phyloP scores from a whole-genome alignment of 2,888 invertebrate genomes.

The Drosophila subquinaria region DNA sequence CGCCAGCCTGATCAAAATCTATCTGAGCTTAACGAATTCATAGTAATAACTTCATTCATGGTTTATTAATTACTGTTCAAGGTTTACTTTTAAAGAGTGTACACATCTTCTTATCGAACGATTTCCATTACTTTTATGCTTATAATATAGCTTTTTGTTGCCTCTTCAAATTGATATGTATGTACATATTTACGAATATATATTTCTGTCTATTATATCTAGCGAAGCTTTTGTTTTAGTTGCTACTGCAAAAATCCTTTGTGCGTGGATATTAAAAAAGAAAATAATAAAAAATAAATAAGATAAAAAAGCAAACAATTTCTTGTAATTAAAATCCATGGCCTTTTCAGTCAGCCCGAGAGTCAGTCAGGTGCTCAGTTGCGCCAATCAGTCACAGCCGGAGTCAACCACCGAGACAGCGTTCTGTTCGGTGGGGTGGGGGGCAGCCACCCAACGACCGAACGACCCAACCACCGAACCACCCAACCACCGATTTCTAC shows the following conservation, averaged over 20 bases:
- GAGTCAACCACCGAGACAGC: slow-evolving; percentile 75
- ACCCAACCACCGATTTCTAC: slow-evolving; percentile 34
- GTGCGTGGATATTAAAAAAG: slow-evolving; percentile 12
- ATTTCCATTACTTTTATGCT: not conserved
- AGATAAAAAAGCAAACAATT: slow-evolving; percentile 76
- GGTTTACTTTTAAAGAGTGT: no score
- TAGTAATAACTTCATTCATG: not conserved
- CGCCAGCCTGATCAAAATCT: not conserved
- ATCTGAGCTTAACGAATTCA: not conserved
- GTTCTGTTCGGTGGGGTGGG: slow-evolving; percentile 24
- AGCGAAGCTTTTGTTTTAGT: slow-evolving; percentile 62
- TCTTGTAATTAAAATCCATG: slow-evolving; percentile 82
- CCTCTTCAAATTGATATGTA: not conserved
- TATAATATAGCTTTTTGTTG: not conserved
- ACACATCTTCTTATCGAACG: not conserved
- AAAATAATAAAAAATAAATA: slow-evolving; percentile 15
- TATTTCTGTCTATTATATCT: slow-evolving; percentile 30
- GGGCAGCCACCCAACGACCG: slow-evolving; percentile 7
- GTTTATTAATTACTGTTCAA: not conserved
- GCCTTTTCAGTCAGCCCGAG: slow-evolving; percentile 70
- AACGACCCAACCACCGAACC: slow-evolving; percentile 7
- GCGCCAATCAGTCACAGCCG: slow-evolving; percentile 80
- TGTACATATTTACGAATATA: not conserved
- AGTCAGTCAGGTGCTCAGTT: slow-evolving; percentile 78
- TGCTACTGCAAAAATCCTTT: slow-evolving; percentile 34